Evolutionary conservation across 1,140 invertebrate species (phyloP).

Genomic region (Cardiocondyla obscurior): DNA sequence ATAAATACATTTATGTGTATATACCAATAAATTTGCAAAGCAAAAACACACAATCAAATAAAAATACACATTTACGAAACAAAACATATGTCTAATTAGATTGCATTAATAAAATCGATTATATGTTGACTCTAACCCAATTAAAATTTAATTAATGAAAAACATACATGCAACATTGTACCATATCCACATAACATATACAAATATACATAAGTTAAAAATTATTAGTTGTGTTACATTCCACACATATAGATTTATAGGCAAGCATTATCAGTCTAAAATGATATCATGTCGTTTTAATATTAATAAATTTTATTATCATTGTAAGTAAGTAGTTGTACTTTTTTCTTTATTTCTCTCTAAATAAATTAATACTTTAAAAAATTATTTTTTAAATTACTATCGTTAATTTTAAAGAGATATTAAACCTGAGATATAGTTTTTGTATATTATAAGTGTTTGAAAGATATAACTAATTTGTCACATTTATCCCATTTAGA

Average conservation of each 20-base stretch:
- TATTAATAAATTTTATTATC: background rate
- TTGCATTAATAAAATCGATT: background rate
- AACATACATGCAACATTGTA: constrained; percentile 23
- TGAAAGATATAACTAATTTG: background rate
- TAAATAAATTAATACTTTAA: constrained; percentile 11
- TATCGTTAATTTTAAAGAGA: constrained; percentile 3
- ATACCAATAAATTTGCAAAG: background rate
- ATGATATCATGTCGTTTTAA: background rate
- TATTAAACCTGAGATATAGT: background rate
- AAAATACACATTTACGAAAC: constrained; percentile 14
- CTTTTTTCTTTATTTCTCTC: background rate
- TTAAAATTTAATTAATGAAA: constrained; percentile 36
- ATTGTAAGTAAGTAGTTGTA: background rate
- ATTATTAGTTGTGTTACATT: constrained; percentile 34
- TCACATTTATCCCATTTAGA: background rate
- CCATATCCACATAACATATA: background rate
- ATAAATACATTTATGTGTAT: background rate
- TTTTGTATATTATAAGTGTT: background rate
- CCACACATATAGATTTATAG: constrained; percentile 38
- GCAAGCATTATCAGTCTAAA: constrained; percentile 64
- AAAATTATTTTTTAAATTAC: background rate
- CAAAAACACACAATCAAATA: background rate
- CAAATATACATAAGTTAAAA: background rate
- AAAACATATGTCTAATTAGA: background rate
- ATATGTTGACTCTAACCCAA: constrained; percentile 3